Conservation (phyloP, 1,140 invertebrate species). For the Drosophila equinoxialis region DNA sequence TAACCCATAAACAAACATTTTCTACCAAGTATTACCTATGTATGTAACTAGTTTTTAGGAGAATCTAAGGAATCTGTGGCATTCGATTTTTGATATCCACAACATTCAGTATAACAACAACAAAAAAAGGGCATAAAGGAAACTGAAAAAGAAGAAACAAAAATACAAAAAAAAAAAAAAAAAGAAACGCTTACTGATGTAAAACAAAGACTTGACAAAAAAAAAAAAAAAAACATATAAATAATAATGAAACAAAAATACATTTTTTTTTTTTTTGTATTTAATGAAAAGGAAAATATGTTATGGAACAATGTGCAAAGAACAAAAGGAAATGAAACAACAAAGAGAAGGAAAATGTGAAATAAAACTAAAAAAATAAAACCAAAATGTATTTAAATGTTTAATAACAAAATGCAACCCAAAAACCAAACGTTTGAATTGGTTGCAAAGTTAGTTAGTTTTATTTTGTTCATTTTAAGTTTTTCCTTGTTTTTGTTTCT, state of each 20-base stretch:
- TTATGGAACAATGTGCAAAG: constrained; percentile 27
- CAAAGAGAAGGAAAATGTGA: background rate
- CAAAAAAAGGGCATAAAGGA: background rate
- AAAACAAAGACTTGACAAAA: constrained; percentile 75
- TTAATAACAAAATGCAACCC: constrained; percentile 49
- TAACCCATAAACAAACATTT: constrained; percentile 41
- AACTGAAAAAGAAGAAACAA: constrained; percentile 22
- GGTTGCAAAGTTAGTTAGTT: constrained; percentile 36
- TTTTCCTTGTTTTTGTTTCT: constrained; percentile 24
- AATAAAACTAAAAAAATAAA: constrained; percentile 26
- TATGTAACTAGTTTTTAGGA: constrained; percentile 24
- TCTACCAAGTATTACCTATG: constrained; percentile 60
- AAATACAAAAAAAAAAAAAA: constrained; percentile 28
- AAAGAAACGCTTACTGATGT: constrained; percentile 76
- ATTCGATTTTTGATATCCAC: constrained; percentile 63
- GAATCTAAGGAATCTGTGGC: constrained; percentile 44
- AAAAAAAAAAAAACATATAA: constrained; percentile 1
- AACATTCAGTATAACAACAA: constrained; percentile 19
- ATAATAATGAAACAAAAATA: constrained; percentile 16
- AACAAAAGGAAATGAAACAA: background rate
- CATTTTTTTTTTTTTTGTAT: constrained; percentile 26
- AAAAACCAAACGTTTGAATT: constrained; percentile 51
- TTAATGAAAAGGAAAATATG: constrained; percentile 39
- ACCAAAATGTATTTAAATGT: constrained; percentile 53
- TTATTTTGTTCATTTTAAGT: constrained; percentile 11